These are phyloP conservation scores for Urocitellus parryii DNA, from an alignment of 2,113 vertebrate species.

Conservation along the genomic window DNA sequence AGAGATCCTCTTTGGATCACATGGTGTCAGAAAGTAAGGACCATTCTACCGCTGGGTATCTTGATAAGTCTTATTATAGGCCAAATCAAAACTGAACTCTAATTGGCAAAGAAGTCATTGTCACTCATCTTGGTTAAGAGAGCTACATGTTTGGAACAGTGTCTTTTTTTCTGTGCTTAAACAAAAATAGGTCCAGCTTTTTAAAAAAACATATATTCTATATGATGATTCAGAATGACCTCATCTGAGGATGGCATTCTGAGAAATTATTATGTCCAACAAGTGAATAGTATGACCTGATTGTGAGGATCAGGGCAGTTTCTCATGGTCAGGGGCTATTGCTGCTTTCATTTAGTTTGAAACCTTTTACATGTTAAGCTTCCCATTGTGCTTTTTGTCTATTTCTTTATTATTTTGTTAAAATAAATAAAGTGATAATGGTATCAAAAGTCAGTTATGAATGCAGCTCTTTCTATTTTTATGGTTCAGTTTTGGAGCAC, in stretches of 20 bases:
- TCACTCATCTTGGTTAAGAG: neutral
- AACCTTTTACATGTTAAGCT: neutral
- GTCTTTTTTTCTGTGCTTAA: slow-evolving; percentile 7
- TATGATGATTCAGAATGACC: neutral
- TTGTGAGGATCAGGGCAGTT: neutral
- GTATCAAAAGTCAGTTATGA: no score
- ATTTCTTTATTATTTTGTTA: neutral
- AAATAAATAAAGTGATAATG: no score
- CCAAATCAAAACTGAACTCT: neutral
- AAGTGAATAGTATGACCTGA: neutral
- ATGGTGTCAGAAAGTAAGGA: neutral
- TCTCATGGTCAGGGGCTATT: neutral
- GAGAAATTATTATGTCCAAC: neutral
- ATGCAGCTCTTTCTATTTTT: no score
- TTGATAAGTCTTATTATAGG: neutral
- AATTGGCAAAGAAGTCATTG: neutral
- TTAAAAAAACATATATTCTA: neutral
- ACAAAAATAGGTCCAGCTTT: neutral
- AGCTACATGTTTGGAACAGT: neutral
- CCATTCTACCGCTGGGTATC: neutral
- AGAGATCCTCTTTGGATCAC: neutral
- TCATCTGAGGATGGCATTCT: neutral
- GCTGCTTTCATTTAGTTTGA: neutral
- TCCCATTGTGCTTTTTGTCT: neutral
- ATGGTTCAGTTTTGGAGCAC: no score